These are phyloP conservation scores for Sebastes trivittatus DNA, from an alignment of 2,797 vertebrate genomes.

Conservation along the genomic window DNA sequence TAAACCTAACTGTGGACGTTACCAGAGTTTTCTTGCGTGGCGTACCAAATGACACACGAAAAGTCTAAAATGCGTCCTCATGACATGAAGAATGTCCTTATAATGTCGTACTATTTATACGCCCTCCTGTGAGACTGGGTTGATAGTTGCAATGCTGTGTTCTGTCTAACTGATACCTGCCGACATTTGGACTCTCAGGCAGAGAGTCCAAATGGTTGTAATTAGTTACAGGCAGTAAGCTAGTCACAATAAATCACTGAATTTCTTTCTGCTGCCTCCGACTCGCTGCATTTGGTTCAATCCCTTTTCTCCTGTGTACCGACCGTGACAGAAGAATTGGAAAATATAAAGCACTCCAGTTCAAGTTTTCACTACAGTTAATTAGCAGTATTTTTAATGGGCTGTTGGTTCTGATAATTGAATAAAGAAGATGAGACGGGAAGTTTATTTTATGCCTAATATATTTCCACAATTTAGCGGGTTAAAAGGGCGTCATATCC, in stretches of 20 bases:
- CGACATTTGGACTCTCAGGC: not conserved
- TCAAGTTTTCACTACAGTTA: constrained; percentile 25
- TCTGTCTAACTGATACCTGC: not conserved
- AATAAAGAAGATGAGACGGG: constrained; percentile 10
- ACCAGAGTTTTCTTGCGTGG: too few species aligned
- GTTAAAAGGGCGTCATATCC: constrained; percentile 1
- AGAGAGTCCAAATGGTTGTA: too few species aligned
- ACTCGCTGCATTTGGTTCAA: not conserved
- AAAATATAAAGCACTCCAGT: not conserved
- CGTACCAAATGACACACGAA: too few species aligned
- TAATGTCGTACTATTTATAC: too few species aligned
- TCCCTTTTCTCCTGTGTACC: not conserved
- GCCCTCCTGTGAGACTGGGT: too few species aligned
- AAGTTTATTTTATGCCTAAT: constrained; percentile 28
- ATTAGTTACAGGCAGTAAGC: not conserved
- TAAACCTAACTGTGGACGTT: too few species aligned
- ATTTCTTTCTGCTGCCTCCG: not conserved
- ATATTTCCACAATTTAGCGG: not conserved
- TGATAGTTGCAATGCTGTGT: not conserved
- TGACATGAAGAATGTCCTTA: too few species aligned
- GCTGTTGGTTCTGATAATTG: constrained; percentile 27
- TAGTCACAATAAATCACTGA: not conserved
- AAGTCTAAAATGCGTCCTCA: too few species aligned
- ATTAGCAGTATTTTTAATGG: constrained; percentile 22
- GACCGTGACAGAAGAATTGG: not conserved